Evolutionary conservation across 2,113 vertebrate species (phyloP).

Genomic region (Syngnathus floridae): DNA sequence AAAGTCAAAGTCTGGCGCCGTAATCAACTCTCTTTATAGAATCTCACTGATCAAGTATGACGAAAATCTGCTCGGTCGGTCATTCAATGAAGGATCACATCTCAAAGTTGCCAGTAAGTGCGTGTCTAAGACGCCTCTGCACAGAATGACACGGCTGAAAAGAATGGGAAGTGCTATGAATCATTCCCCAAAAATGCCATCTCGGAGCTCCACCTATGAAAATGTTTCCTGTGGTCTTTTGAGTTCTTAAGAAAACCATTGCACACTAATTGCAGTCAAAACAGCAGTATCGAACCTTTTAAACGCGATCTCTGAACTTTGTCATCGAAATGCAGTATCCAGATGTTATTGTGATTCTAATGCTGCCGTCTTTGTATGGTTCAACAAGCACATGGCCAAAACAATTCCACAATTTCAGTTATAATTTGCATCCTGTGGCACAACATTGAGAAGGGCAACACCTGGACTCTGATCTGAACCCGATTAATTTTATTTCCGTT

Average conservation of each 20-base stretch:
- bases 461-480: background rate
- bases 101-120: constrained; percentile 29
- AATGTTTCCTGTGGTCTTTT: constrained; percentile 1
- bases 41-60: constrained; percentile 19
- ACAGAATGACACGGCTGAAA: constrained; percentile 26
- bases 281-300: background rate
- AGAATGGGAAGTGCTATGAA: constrained; percentile 44
- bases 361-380: too few species aligned
- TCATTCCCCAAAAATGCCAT: constrained; percentile 26
- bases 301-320: background rate
- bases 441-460: background rate
- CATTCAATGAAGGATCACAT: constrained; percentile 27
- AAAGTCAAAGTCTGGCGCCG: constrained; percentile 1
- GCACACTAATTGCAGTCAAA: background rate
- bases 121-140: constrained; percentile 18
- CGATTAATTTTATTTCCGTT: background rate
- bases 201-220: background rate
- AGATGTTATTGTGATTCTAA: background rate
- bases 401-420: too few species aligned
- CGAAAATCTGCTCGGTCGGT: constrained; percentile 1
- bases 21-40: constrained; percentile 10
- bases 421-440: too few species aligned
- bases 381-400: too few species aligned
- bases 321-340: background rate
- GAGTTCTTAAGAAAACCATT: background rate